Evolutionary conservation across 2,797 vertebrate genomes (phyloP).

Genomic region (Hydrocynus forskahlii): DNA sequence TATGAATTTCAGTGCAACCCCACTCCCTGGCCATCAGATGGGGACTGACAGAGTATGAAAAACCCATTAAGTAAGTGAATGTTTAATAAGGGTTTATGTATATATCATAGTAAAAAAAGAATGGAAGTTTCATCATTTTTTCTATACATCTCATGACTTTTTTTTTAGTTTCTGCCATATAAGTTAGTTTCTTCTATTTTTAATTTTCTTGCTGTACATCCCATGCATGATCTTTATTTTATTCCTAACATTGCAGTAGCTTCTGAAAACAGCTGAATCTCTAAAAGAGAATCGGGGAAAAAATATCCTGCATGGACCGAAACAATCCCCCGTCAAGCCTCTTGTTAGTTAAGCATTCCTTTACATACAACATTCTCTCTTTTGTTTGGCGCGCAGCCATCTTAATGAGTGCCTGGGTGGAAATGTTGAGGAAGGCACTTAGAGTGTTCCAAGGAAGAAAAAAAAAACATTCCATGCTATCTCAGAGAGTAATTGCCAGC

Average conservation of each 20-base stretch:
- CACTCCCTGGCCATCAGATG: constrained; percentile 64
- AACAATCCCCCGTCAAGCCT: neutral
- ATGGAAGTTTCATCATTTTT: neutral
- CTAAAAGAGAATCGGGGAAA: neutral
- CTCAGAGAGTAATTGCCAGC: constrained; percentile 51
- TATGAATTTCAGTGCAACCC: constrained; percentile 71
- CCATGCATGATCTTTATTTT: neutral
- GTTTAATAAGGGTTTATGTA: constrained; percentile 52
- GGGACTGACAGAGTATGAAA: constrained; percentile 67
- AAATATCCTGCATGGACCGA: neutral
- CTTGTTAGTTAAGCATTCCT: neutral
- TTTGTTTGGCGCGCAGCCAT: constrained; percentile 7
- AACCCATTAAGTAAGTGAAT: constrained; percentile 63
- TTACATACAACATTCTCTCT: constrained; percentile 16
- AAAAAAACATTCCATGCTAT: neutral
- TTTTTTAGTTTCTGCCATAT: neutral
- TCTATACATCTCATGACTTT: neutral
- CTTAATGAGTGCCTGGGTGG: constrained; percentile 24
- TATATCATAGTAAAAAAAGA: constrained; percentile 5
- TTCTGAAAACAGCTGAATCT: neutral
- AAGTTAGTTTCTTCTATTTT: neutral
- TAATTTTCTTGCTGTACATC: neutral
- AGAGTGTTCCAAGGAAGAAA: constrained; percentile 6
- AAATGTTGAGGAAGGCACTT: constrained; percentile 19
- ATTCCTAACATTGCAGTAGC: neutral